These are phyloP conservation scores for Drosophila kokeensis DNA, from an alignment of 2,888 invertebrate species.

Conservation along the genomic window DNA sequence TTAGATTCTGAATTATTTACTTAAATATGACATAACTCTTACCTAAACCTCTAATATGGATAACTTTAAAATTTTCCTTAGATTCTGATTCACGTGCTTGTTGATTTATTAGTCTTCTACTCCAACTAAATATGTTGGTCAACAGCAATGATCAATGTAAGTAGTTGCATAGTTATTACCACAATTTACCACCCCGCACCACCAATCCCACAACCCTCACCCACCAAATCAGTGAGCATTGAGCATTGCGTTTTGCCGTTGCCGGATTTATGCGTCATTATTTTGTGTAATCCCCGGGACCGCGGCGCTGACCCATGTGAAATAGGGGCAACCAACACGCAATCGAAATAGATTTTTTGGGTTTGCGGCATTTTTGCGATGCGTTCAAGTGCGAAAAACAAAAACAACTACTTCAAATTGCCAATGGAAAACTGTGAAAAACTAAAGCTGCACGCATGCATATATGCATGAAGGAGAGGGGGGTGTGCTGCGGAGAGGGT, in stretches of 20 bases:
- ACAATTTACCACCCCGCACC: constrained; percentile 21
- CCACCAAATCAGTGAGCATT: constrained; percentile 64
- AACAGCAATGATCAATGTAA: constrained; percentile 10
- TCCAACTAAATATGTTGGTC: neutral
- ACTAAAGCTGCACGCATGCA: constrained; percentile 39
- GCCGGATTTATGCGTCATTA: constrained; percentile 77
- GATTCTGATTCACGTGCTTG: neutral
- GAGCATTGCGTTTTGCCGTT: constrained; percentile 39
- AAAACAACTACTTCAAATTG: constrained; percentile 39
- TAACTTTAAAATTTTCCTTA: neutral
- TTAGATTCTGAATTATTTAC: neutral
- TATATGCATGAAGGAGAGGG: constrained; percentile 13
- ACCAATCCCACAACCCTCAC: constrained; percentile 14
- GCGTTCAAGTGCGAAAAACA: constrained; percentile 68
- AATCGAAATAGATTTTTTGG: constrained; percentile 49
- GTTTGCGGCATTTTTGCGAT: constrained; percentile 25
- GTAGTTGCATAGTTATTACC: constrained; percentile 23
- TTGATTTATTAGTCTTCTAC: neutral
- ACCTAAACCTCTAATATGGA: neutral
- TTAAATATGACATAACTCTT: too few species aligned
- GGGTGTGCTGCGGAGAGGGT: neutral
- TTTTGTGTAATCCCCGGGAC: constrained; percentile 62
- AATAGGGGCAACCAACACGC: constrained; percentile 78
- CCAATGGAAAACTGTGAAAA: constrained; percentile 47
- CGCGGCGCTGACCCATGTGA: constrained; percentile 72